phyloP scores from a whole-genome alignment of 1,140 invertebrate species.

The Panulirus ornatus region DNA sequence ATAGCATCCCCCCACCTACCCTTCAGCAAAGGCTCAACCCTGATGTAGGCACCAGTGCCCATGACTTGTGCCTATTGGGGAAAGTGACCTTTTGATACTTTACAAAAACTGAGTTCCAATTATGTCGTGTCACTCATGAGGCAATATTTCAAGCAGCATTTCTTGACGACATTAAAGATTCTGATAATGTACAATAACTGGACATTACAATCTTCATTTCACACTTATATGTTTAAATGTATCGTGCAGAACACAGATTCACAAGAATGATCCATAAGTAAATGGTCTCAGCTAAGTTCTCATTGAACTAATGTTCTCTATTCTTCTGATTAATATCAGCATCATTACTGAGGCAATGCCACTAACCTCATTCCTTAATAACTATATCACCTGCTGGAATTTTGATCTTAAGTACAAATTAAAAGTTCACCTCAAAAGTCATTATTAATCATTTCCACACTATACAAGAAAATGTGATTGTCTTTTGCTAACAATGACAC shows the following conservation, averaged over 20 bases:
- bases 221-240: not conserved
- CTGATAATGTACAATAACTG: no score
- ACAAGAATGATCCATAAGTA: not conserved
- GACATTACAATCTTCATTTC: no score
- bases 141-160: no score
- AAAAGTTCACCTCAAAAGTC: not conserved
- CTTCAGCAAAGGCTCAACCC: no score
- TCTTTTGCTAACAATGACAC: not conserved
- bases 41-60: no score
- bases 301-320: not conserved
- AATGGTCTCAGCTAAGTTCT: not conserved
- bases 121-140: no score
- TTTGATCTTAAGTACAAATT: constrained; percentile 13
- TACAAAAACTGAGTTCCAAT: no score
- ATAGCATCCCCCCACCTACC: no score
- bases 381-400: constrained; percentile 22
- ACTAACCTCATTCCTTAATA: constrained; percentile 8
- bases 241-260: not conserved
- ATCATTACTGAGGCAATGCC: not conserved
- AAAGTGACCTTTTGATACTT: no score
- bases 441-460: no score
- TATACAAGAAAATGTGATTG: not conserved
- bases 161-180: no score
- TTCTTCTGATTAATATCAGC: not conserved
- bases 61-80: no score